Percentiles rank a stretch among this genome's conserved stretches.
Conservation (phyloP, 2,888 invertebrate genomes). For the Mechanitis mazaeus region DNA sequence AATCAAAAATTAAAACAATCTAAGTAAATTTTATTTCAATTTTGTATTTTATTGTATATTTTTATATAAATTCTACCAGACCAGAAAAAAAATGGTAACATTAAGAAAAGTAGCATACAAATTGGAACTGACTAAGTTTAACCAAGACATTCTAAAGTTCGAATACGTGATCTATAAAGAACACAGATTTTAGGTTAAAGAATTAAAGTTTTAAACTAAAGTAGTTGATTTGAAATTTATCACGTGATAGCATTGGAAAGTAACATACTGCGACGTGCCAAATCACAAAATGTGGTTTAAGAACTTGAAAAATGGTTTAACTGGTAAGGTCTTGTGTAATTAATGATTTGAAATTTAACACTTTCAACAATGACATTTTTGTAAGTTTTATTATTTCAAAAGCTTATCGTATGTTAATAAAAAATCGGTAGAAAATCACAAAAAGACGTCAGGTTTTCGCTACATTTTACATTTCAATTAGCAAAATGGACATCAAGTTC, state of each 20-base stretch:
- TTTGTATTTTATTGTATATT: too few relatives aligned
- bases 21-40: too few relatives aligned
- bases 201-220: constrained; percentile 4
- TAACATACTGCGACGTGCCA: constrained; percentile 4
- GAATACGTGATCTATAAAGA: neutral
- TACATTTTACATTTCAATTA: constrained; percentile 27
- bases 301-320: neutral
- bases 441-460: neutral
- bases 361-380: too few relatives aligned
- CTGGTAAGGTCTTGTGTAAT: neutral
- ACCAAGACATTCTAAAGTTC: neutral
- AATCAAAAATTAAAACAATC: too few relatives aligned
- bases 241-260: neutral
- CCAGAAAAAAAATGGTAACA: too few relatives aligned
- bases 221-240: constrained; percentile 5
- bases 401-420: neutral
- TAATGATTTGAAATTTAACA: too few relatives aligned
- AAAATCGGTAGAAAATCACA: neutral
- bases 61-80: too few relatives aligned
- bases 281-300: neutral
- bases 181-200: neutral
- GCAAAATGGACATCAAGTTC: constrained; percentile 23
- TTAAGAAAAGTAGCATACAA: too few relatives aligned
- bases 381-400: too few relatives aligned
- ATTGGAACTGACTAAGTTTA: too few relatives aligned